Base-by-base conservation (phyloP, 2,797 vertebrate genomes). In the Yasuhikotakia modesta region DNA sequence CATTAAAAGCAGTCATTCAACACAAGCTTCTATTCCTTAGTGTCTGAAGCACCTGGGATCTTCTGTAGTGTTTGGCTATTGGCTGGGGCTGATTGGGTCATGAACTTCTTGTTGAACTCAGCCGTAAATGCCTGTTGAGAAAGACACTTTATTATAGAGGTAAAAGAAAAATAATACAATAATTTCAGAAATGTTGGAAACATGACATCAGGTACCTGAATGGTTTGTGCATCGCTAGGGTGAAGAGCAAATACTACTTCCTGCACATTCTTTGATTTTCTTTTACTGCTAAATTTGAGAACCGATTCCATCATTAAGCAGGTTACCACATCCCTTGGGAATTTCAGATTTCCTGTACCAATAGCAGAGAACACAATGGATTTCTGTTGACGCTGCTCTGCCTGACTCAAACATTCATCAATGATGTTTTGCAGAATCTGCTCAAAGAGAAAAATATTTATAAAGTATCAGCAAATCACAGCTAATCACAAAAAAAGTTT, bases 351-450 rank as follows among this genome's bases (percentile, higher is more conserved):
- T 74, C 96, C 96, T 0, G 95, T 94, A 72, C 96, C 96, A 19
- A 98, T 93, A 74, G 96, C 95, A 22, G 96, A 94, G 85, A 98
- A 96, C 16, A 93, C 76, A 43, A 98, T 93, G 0, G 95, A 97
- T 10, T 81, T 86, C 60, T 93, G 82, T 12, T 85, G 85, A 3
- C 69, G 60, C 5, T 79, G 73, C 83, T 96, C 95, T 0, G 93
- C 90, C 60, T 73, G 89, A 39, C 60, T 43, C 83, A 99, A 88
- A 82, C 96, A 98, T 7, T 70, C 63, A 63, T 73, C 70, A 43
- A 97, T 86, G 76, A 94, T 79, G 35, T 75, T 63, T 83, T 81
- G 74, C 84, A 98, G 82, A 3, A 2, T 53, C 95, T 96, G 78
- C 21, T 6, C 5, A 78, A 60, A 58, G 17, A 70, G 3, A 79